These are phyloP conservation scores for Sarcophaga subvicina DNA, from an alignment of 2,888 invertebrate genomes.

Conservation along the genomic window DNA sequence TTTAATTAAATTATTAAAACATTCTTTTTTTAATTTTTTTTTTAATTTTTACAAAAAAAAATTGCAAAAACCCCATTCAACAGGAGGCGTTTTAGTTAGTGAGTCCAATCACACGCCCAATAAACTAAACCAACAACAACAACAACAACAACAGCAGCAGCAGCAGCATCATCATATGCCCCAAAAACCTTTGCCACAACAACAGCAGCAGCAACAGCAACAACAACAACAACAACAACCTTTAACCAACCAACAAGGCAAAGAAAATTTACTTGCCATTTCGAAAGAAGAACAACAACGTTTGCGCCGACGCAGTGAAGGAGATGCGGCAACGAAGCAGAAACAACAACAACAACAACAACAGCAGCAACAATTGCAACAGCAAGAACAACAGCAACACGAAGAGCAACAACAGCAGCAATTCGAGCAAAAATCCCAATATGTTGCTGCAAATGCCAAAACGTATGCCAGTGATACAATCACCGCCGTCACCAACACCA, in stretches of 20 bases:
- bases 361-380: slow-evolving; percentile 50
- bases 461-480: slow-evolving; percentile 66
- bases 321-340: slow-evolving; percentile 82
- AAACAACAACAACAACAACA: slow-evolving; percentile 72
- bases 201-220: no score
- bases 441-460: slow-evolving; percentile 65
- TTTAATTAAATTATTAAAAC: slow-evolving; percentile 31
- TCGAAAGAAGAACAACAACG: slow-evolving; percentile 78
- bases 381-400: slow-evolving; percentile 68
- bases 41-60: slow-evolving; percentile 33
- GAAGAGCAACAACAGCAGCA: slow-evolving; percentile 70
- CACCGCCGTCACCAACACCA: slow-evolving; percentile 66
- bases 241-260: slow-evolving; percentile 69
- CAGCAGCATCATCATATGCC: slow-evolving; percentile 70
- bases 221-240: slow-evolving; percentile 64
- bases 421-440: slow-evolving; percentile 64
- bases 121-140: slow-evolving; percentile 68
- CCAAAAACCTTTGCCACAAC: slow-evolving; percentile 47
- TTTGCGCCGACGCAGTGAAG: slow-evolving; percentile 85
- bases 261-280: slow-evolving; percentile 74
- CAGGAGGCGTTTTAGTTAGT: slow-evolving; percentile 79
- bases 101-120: slow-evolving; percentile 67
- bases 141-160: slow-evolving; percentile 69
- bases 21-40: slow-evolving; percentile 25
- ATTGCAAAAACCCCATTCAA: slow-evolving; percentile 1